Conservation (phyloP, 2,797 vertebrate species). For the Lepilemur ruficaudatus region DNA sequence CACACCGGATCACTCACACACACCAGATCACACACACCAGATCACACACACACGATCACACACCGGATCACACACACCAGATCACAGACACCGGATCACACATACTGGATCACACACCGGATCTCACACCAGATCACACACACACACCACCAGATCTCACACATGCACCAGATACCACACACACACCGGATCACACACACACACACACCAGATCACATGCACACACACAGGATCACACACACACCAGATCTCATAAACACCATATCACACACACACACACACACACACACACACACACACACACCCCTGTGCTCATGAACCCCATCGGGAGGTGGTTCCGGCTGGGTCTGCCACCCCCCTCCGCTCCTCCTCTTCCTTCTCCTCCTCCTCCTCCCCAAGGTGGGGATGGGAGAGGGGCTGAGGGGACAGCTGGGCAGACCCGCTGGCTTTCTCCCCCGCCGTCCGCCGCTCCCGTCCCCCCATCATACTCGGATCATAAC, state of each 20-base stretch:
- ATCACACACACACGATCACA: no score
- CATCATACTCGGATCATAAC: conserved; percentile 85
- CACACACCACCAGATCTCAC: no score
- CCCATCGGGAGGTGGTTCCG: background rate
- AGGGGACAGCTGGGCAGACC: background rate
- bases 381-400: background rate
- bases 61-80: no score
- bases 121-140: no score
- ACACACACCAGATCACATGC: no score
- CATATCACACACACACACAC: conserved; percentile 40
- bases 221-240: conserved; percentile 24
- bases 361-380: background rate
- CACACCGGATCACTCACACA: no score
- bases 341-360: background rate
- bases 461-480: background rate
- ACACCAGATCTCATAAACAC: conserved; percentile 80
- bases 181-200: no score
- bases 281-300: conserved; percentile 23
- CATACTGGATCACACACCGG: no score
- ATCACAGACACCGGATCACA: no score
- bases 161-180: no score
- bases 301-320: conserved; percentile 13
- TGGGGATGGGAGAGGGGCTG: background rate
- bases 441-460: background rate
- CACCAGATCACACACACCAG: no score